Percentiles rank a stretch among this genome's conserved stretches.
These are phyloP conservation scores for Itoplectis maculator DNA, from an alignment of 2,888 invertebrate species.

Conservation along the genomic window DNA sequence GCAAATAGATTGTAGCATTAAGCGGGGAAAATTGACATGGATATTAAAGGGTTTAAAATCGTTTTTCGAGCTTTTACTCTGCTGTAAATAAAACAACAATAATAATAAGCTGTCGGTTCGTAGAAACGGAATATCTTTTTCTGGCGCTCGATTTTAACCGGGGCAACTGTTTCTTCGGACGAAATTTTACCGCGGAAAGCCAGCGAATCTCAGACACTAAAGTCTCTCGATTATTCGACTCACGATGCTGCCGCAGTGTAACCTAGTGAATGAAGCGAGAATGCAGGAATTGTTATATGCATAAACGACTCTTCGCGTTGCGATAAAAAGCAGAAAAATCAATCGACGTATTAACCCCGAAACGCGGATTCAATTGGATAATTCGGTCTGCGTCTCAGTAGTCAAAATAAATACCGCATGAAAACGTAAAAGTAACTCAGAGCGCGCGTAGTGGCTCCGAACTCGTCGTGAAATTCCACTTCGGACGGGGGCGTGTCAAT, in stretches of 20 bases:
- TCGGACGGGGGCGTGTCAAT: slow-evolving; percentile 57
- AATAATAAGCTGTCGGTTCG: no score
- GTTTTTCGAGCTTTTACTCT: no score
- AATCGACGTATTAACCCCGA: slow-evolving; percentile 27
- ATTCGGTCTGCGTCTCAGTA: slow-evolving; percentile 24
- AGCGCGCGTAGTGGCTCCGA: slow-evolving; percentile 34
- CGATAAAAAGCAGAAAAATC: not conserved
- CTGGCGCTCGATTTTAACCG: no score
- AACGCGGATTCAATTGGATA: slow-evolving; percentile 11
- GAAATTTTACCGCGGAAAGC: no score
- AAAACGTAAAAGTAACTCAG: slow-evolving; percentile 40
- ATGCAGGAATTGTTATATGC: not conserved
- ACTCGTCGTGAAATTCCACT: slow-evolving; percentile 57
- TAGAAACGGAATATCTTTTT: no score
- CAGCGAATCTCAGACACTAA: no score
- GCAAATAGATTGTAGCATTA: no score
- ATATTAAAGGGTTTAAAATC: no score
- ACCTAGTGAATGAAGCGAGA: not conserved
- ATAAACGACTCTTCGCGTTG: not conserved
- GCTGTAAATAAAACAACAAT: no score
- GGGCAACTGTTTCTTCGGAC: no score
- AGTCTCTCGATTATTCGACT: not conserved
- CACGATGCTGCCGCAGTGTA: not conserved
- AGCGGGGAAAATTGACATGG: no score
- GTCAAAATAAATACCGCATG: slow-evolving; percentile 29